Evolutionary conservation across 2,113 vertebrate genomes (phyloP).

Genomic region (Mormoops blainvillei): DNA sequence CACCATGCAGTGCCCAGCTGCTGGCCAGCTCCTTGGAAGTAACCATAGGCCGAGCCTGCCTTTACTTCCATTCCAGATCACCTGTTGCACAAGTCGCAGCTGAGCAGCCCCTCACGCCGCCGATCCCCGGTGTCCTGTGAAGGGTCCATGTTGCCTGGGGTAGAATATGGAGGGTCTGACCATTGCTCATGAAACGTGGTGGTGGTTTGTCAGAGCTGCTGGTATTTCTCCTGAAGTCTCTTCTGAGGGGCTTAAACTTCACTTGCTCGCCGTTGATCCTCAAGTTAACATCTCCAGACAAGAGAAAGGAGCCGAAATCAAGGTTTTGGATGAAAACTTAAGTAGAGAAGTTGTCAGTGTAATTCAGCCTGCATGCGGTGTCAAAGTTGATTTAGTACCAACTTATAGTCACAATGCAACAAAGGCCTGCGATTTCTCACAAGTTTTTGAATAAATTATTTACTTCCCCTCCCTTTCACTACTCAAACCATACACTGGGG

Average conservation of each 20-base stretch:
- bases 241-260: not conserved
- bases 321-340: not conserved
- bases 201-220: not conserved
- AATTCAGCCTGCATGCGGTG: constrained; percentile 20
- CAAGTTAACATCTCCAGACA: not conserved
- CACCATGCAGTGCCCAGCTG: not conserved
- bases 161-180: not conserved
- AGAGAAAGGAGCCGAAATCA: constrained; percentile 14
- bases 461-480: not conserved
- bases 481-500: not conserved
- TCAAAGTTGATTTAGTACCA: not conserved
- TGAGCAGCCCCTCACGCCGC: not conserved
- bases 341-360: not conserved
- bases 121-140: not conserved
- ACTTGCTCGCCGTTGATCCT: not conserved
- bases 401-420: not conserved
- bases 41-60: not conserved
- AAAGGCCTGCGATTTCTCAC: not conserved
- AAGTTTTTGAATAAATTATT: not conserved
- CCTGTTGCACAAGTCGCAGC: rapidly evolving
- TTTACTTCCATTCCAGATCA: not conserved
- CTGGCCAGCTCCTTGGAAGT: not conserved
- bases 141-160: not conserved
- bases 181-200: rapidly evolving
- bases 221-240: not conserved